These are phyloP conservation scores for Bagarius yarrelli DNA, from an alignment of 2,113 vertebrate species.

Conservation along the genomic window DNA sequence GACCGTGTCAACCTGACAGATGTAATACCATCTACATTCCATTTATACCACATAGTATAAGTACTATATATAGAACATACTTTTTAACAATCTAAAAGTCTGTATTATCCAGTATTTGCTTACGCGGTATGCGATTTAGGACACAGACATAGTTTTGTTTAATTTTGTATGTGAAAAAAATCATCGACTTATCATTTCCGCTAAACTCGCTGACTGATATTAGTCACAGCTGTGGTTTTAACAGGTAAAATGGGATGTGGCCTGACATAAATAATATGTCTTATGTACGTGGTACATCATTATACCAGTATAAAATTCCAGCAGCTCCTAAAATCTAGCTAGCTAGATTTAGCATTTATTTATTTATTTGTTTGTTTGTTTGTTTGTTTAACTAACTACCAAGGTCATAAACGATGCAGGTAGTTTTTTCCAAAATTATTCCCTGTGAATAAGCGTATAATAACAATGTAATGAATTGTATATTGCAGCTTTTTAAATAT, in stretches of 20 bases:
- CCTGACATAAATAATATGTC: not conserved
- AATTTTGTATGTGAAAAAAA: not conserved
- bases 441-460: no score
- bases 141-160: no score
- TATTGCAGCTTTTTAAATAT: no score
- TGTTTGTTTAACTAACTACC: not conserved
- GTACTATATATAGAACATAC: no score
- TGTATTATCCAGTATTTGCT: no score
- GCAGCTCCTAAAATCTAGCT: not conserved
- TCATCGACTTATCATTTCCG: not conserved
- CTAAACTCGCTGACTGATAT: not conserved
- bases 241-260: not conserved
- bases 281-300: not conserved
- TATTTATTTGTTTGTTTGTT: not conserved
- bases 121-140: no score
- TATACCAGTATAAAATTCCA: not conserved
- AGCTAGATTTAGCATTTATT: not conserved
- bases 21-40: no score
- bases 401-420: not conserved
- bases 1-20: no score
- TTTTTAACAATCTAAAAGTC: no score
- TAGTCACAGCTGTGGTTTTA: not conserved
- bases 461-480: no score
- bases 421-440: no score
- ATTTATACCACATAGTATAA: no score